These are phyloP conservation scores for Linnaemya vulpina DNA, from an alignment of 2,888 invertebrate species.

Conservation along the genomic window DNA sequence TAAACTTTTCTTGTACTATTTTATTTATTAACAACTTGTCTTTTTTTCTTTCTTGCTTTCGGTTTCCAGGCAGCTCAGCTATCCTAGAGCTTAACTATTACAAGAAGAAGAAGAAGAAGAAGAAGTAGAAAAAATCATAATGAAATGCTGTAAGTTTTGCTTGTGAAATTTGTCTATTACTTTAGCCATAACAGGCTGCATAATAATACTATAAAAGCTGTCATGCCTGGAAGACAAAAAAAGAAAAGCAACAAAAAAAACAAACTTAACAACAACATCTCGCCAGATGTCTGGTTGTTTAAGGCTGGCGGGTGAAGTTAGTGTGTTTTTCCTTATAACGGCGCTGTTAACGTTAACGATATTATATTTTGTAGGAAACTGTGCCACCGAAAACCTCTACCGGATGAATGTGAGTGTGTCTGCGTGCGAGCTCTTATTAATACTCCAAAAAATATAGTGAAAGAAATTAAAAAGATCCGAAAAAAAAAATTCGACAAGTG, in stretches of 20 bases:
- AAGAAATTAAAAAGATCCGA: constrained; percentile 26
- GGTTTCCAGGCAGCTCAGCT: background rate
- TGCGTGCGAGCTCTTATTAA: background rate
- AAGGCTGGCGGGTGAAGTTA: background rate
- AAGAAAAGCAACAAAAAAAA: background rate
- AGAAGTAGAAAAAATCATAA: constrained; percentile 26
- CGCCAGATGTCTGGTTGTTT: background rate
- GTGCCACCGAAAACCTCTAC: background rate
- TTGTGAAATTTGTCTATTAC: constrained; percentile 37
- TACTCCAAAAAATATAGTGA: background rate
- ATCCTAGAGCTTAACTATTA: constrained; percentile 17
- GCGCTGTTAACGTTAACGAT: constrained; percentile 45
- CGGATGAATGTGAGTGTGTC: background rate
- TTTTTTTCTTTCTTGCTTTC: background rate
- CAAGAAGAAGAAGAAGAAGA: background rate
- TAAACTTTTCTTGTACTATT: constrained; percentile 7
- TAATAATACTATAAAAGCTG: constrained; percentile 1
- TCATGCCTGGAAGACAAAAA: background rate
- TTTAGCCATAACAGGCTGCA: constrained; percentile 2
- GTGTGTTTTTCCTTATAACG: constrained; percentile 17
- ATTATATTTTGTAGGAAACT: background rate
- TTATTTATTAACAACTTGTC: constrained; percentile 43
- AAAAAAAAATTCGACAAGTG: constrained; percentile 1
- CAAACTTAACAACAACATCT: background rate
- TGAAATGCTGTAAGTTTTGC: constrained; percentile 53